A percentile compares a stretch with the other conserved stretches of the same genome.
Conservation (phyloP, 2,797 vertebrate genomes). For the Amblyraja radiata region DNA sequence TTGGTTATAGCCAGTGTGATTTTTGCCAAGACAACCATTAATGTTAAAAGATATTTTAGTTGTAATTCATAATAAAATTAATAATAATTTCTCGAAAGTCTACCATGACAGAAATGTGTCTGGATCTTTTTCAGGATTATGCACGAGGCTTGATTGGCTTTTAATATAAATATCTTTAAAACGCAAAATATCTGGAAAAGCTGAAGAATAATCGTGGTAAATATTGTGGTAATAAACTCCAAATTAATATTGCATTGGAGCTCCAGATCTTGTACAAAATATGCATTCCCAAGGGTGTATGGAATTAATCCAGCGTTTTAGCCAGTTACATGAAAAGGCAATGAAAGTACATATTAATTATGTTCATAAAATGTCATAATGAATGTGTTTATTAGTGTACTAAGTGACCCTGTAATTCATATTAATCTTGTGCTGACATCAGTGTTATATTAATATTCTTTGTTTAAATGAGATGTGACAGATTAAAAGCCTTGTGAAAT, state of each 20-base stretch:
- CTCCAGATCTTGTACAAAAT: conserved; percentile 1
- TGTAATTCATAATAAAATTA: background rate
- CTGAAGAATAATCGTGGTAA: background rate
- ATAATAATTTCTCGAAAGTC: background rate
- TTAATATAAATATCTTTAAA: background rate
- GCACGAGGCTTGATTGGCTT: background rate
- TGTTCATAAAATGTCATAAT: conserved; percentile 36
- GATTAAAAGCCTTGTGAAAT: conserved; percentile 38
- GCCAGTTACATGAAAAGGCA: conserved; percentile 30
- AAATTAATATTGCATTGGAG: background rate
- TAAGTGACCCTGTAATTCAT: conserved; percentile 37
- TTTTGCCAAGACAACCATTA: background rate
- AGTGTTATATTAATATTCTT: conserved; percentile 38
- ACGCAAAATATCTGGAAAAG: background rate
- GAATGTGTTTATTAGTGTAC: conserved; percentile 38
- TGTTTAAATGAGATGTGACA: conserved; percentile 37
- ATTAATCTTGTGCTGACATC: conserved; percentile 35
- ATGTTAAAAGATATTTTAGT: background rate
- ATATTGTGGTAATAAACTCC: background rate
- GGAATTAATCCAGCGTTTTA: conserved; percentile 31
- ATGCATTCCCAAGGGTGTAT: background rate
- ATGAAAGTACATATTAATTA: conserved; percentile 35
- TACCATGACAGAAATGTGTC: background rate
- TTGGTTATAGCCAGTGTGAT: background rate
- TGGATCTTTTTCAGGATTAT: background rate